phyloP scores from a whole-genome alignment of 2,797 vertebrate genomes.

The Lophius americanus region DNA sequence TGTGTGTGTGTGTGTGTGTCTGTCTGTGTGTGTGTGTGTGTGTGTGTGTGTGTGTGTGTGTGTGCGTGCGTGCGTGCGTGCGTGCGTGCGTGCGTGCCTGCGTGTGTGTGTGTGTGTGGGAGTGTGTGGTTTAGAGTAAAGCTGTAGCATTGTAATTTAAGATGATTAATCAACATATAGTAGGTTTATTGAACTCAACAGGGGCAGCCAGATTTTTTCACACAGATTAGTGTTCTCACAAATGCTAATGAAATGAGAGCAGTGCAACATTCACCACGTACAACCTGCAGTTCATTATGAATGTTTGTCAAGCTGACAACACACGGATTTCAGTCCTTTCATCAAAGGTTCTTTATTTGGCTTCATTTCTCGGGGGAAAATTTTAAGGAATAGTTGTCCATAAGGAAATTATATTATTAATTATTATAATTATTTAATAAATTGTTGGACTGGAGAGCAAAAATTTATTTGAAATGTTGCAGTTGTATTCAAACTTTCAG shows the following conservation, averaged over 20 bases:
- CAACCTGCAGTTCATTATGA: constrained; percentile 7
- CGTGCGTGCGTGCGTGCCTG: no score
- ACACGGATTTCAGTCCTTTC: not conserved
- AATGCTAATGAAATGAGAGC: constrained; percentile 32
- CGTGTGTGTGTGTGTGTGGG: constrained; percentile 43
- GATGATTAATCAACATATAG: constrained; percentile 64
- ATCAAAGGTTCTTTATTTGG: not conserved
- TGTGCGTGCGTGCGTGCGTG: not conserved
- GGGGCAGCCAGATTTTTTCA: constrained; percentile 16
- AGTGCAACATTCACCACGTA: not conserved
- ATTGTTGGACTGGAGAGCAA: no score
- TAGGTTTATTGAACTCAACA: constrained; percentile 42
- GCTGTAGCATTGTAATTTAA: constrained; percentile 52
- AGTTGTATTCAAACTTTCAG: no score
- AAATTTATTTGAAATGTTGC: no score
- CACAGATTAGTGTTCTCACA: constrained; percentile 26
- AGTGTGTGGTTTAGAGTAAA: constrained; percentile 22
- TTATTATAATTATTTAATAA: no score
- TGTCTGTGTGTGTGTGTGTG: constrained; percentile 29
- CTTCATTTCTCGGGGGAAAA: not conserved
- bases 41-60: constrained; percentile 33
- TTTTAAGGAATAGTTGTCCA: not conserved
- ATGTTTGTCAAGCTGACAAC: constrained; percentile 4
- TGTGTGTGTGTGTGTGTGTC: constrained; percentile 42
- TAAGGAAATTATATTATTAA: no score